Evolutionary conservation across 2,113 vertebrate genomes (phyloP).

Genomic region (Raja brachyura): DNA sequence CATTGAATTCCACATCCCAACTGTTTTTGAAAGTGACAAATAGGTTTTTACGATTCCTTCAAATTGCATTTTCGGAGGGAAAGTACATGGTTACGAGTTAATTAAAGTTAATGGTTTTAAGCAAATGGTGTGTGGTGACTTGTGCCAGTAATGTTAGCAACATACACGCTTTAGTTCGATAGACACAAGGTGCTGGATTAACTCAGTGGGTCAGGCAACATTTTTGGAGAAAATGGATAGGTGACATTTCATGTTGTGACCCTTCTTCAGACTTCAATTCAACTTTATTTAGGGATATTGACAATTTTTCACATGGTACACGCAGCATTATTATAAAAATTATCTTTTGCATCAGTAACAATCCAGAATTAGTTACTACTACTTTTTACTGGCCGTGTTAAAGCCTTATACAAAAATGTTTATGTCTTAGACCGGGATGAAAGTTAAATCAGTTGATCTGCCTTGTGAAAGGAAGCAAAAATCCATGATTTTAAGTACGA

Average conservation of each 20-base stretch:
- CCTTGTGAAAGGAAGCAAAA: neutral
- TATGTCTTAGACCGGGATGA: neutral
- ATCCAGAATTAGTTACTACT: too few relatives aligned
- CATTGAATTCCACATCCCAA: neutral
- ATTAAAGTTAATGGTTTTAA: slow-evolving; percentile 1
- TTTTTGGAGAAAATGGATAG: too few relatives aligned
- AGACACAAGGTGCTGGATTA: too few relatives aligned
- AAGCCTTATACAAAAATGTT: neutral
- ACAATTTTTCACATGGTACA: neutral
- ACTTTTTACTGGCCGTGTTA: neutral
- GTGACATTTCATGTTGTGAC: too few relatives aligned
- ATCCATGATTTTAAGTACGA: neutral
- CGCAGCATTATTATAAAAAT: neutral
- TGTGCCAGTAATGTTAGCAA: neutral
- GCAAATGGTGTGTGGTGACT: neutral
- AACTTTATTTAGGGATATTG: neutral
- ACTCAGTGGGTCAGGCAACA: too few relatives aligned
- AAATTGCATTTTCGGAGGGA: neutral
- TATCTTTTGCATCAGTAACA: neutral
- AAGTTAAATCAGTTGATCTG: neutral
- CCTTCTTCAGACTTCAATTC: neutral
- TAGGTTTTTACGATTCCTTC: neutral
- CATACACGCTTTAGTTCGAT: neutral
- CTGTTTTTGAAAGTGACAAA: neutral
- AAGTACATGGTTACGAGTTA: neutral